These are phyloP conservation scores for Astur gentilis DNA, from an alignment of 2,113 vertebrate species.

Conservation along the genomic window DNA sequence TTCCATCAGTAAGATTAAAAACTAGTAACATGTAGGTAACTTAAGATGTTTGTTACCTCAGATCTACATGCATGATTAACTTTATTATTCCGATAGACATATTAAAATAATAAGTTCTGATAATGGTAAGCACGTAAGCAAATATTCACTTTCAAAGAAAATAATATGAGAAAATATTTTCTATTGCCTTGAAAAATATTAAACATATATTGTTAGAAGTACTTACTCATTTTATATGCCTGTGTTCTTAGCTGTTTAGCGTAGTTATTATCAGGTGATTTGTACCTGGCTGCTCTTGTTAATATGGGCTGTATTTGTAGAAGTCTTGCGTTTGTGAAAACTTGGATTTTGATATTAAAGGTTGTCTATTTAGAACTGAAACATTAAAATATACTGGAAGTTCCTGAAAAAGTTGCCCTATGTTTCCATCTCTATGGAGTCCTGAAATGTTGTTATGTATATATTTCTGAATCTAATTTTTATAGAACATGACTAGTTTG, in stretches of 20 bases:
- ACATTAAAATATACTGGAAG: background rate
- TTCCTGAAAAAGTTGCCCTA: background rate
- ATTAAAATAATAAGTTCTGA: background rate
- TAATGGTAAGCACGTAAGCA: background rate
- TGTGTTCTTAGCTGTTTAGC: background rate
- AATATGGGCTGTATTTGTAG: background rate
- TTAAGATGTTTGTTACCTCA: background rate
- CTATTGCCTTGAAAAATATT: background rate
- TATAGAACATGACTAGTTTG: background rate
- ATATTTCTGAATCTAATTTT: background rate
- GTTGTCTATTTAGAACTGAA: background rate
- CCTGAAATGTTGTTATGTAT: background rate
- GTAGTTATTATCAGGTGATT: background rate
- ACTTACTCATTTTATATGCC: background rate
- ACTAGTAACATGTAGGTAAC: background rate
- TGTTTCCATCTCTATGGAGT: background rate
- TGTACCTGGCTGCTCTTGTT: background rate
- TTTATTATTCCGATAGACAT: background rate
- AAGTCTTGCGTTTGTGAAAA: background rate
- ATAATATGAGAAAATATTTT: background rate
- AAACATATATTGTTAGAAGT: background rate
- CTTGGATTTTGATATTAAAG: background rate
- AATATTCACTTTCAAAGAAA: background rate
- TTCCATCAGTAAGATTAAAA: background rate
- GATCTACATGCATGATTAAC: background rate